Evolutionary conservation across 2,888 invertebrate genomes (phyloP), one percentile per base, ranked within the genome.

Genomic region (Blastobasis adustella): DNA sequence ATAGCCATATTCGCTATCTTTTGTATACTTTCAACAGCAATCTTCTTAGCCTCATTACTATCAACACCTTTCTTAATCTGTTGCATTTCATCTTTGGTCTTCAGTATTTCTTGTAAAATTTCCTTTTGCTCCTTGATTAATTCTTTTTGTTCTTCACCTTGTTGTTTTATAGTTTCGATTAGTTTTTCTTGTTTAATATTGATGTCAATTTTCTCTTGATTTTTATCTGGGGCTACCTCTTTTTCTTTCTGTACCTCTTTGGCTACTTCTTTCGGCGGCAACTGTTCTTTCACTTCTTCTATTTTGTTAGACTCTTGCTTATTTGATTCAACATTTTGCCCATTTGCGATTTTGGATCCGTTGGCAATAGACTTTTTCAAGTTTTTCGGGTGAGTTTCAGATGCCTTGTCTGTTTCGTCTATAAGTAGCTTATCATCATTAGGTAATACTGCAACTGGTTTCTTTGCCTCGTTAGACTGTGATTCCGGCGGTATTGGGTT

Each of bases 111-210:
- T 56, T 91, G 81, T 46, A 93, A 69, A 54, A 93, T 85, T 66
- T 91, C 88, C 61, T 92, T 92, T 62, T 93, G 92, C 67, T 93
- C 92, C 60, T 92, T 90, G 40, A 93, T 85, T 55, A 94, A 76
- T 70, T 93, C 90, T 63, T 91, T 90, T 65, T 93, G 92, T 66
- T 92, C 92, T 69, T 91, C 88, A 53, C 92, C 91, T 58, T 94
- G 92, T 67, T 92, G 90, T 73, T 93, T 91, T 23, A 94, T 84
- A 10, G 92, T 91, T 69, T 92, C 90, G 40, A 92, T 82, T 7
- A 93, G 69, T 60, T 90, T 82, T 58, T 85, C 77, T 65, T 88
- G 82, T 62, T 89, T 87, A 0, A 81, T 66, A 23, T 23, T 23
- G 45, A 77, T 76, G 41, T 82, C 79, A 50, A 65, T 65, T 62